These are phyloP conservation scores for Myripristis murdjan DNA, from an alignment of 2,797 vertebrate species.

Conservation along the genomic window DNA sequence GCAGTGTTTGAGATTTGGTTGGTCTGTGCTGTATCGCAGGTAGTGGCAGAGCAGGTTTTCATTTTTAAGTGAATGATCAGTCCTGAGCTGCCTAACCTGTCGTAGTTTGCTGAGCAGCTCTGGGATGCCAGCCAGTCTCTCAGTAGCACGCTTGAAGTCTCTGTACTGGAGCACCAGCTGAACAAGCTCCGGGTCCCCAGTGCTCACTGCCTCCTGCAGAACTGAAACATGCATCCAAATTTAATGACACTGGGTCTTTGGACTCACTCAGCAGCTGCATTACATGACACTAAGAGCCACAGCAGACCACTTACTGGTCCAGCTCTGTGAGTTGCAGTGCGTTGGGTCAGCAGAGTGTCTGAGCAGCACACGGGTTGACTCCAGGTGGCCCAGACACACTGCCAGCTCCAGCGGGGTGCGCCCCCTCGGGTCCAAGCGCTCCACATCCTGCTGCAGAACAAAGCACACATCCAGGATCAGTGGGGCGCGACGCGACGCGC, in stretches of 20 bases:
- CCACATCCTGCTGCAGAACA: slow-evolving; percentile 88
- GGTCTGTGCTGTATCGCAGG: slow-evolving; percentile 4
- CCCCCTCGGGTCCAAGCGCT: slow-evolving; percentile 90
- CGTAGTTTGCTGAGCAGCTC: slow-evolving; percentile 95
- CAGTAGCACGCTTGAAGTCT: slow-evolving; percentile 93
- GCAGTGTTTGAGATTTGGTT: background rate
- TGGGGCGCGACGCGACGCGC: slow-evolving; percentile 31
- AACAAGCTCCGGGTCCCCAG: slow-evolving; percentile 95
- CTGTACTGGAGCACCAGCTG: slow-evolving; percentile 96
- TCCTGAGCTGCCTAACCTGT: slow-evolving; percentile 81
- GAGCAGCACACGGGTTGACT: slow-evolving; percentile 92
- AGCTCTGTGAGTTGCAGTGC: slow-evolving; percentile 90
- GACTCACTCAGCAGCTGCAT: background rate
- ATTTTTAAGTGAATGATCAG: background rate
- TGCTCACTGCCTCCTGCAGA: slow-evolving; percentile 97
- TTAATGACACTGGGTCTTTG: background rate
- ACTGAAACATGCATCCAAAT: slow-evolving; percentile 81
- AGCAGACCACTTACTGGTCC: slow-evolving; percentile 88
- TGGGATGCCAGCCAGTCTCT: slow-evolving; percentile 93
- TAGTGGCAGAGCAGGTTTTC: background rate
- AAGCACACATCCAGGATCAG: slow-evolving; percentile 48
- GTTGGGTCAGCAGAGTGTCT: slow-evolving; percentile 91
- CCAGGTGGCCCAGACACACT: slow-evolving; percentile 93
- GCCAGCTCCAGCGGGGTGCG: slow-evolving; percentile 94
- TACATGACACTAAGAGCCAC: background rate